Percentiles rank a stretch among this genome's conserved stretches.
Evolutionary conservation across 1,140 invertebrate species (phyloP).

Genomic region (Ridgeia piscesae): DNA sequence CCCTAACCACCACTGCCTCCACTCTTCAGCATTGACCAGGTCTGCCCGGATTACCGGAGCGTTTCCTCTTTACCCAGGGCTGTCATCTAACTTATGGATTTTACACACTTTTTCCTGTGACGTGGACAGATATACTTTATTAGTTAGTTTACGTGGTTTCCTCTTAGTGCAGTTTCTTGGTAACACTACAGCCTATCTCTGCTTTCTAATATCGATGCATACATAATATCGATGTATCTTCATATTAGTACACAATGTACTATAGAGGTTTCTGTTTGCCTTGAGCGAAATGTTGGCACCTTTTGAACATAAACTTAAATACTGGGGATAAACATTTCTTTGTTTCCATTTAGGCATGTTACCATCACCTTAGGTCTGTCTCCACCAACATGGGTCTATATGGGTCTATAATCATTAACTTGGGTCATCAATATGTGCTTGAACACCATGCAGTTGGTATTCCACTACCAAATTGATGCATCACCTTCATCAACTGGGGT

Average conservation of each 20-base stretch:
- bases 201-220: neutral
- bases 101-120: neutral
- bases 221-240: neutral
- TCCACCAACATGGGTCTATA: too few relatives aligned
- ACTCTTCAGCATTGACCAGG: neutral
- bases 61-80: neutral
- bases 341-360: neutral
- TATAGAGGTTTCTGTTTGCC: too few relatives aligned
- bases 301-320: neutral
- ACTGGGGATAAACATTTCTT: neutral
- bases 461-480: too few relatives aligned
- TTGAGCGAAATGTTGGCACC: neutral
- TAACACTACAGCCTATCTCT: neutral
- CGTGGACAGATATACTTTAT: neutral
- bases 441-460: too few relatives aligned
- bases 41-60: neutral
- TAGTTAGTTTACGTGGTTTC: neutral
- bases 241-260: neutral
- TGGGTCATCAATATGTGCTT: too few relatives aligned
- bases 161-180: neutral
- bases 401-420: too few relatives aligned
- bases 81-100: constrained; percentile 1
- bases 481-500: too few relatives aligned
- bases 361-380: too few relatives aligned
- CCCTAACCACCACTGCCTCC: neutral